Evolutionary conservation across 2,888 invertebrate genomes (phyloP), one percentile per base, ranked within the genome.

Genomic region (Diploptera punctata): DNA sequence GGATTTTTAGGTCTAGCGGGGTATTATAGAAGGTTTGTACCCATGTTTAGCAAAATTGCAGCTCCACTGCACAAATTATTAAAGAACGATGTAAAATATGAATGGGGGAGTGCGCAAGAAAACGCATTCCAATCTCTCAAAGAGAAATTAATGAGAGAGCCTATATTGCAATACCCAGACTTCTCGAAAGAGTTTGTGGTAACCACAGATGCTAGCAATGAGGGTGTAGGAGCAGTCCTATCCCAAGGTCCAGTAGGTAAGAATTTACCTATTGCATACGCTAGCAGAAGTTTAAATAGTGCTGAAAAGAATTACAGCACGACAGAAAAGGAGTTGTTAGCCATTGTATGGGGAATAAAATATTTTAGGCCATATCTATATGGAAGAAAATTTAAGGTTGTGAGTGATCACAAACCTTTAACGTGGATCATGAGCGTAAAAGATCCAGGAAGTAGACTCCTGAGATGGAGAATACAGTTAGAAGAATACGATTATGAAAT

Each of bases 341-440:
- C 7, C 13, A 9, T 38, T 9, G 38, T 38, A 9, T 38, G 38
- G 38, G 38, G 38, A 13, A 38, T 13, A 38, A 38, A 38, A 38
- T 38, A 38, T 13, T 38, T 38, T 13, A 38, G 38, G 13, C 7
- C 5, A 38, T 9, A 38, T 38, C 13, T 38, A n/a, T 73, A 73
- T 19, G 77, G 77, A 2, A 61, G 61, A 18, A 67, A 70, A 24
- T 76, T 77, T 29, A 68, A 47, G 21, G 29, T 77, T 2, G 68
- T 76, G 0, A 77, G 75, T 1, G 77, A 77, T 61, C 76, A 76
- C 38, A 47, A 67, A 52, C 72, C 75, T 1, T 52, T 77, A 19
- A 68, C 47, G 2, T 77, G 76, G 76, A 43, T 76, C 0, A 24
- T 72, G 10, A 68, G 33, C 26, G 21, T 52, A 3, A 74, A 70